Percentiles rank a stretch among this genome's conserved stretches.
Conservation (phyloP, 2,113 vertebrate species). For the Bubo bubo region DNA sequence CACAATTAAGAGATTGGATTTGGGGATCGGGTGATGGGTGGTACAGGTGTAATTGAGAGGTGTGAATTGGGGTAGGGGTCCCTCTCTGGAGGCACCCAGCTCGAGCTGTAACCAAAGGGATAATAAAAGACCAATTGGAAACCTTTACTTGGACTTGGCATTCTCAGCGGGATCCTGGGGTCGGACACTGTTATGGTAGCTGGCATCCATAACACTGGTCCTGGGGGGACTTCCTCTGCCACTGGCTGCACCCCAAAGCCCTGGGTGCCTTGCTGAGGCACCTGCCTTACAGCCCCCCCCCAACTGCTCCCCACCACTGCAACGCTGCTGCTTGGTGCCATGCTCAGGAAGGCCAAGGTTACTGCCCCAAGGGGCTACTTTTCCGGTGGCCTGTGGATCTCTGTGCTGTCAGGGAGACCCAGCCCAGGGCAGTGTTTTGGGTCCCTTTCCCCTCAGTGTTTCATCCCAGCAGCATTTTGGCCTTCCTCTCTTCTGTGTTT, state of each 20-base stretch:
- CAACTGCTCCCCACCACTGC: neutral
- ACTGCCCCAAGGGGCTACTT: too few relatives aligned
- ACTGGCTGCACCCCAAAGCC: neutral
- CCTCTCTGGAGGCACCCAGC: too few relatives aligned
- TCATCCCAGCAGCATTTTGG: fast-evolving
- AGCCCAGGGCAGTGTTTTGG: neutral
- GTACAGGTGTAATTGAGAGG: too few relatives aligned
- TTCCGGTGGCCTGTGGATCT: fast-evolving
- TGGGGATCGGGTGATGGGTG: too few relatives aligned
- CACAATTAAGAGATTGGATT: too few relatives aligned
- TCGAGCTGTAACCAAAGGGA: neutral
- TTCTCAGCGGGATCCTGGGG: neutral
- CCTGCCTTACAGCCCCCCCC: neutral
- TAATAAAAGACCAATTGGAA: neutral
- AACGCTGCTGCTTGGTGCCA: neutral
- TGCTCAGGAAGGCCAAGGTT: neutral
- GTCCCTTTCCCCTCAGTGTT: neutral
- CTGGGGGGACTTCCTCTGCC: neutral
- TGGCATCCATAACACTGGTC: fast-evolving
- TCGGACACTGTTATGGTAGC: neutral
- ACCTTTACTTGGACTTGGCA: neutral
- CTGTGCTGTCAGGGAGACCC: neutral
- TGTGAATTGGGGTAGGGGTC: too few relatives aligned
- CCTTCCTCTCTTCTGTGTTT: neutral
- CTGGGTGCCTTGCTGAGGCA: neutral